Conservation (phyloP, 1,140 invertebrate genomes). For the Drosophila triauraria region DNA sequence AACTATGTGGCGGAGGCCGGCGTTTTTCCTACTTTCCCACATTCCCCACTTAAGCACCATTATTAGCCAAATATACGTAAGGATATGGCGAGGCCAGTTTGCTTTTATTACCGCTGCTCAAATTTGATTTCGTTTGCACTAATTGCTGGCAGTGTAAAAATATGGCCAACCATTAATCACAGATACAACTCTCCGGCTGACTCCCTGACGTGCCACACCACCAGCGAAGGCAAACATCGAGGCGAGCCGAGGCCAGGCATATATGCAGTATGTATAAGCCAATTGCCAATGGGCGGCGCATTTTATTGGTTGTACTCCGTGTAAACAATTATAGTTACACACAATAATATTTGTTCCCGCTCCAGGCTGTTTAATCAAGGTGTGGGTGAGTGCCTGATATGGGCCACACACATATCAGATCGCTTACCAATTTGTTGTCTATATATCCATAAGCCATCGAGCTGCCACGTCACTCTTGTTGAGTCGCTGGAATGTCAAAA, state of each 20-base stretch:
- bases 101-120: slow-evolving; percentile 52
- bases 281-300: slow-evolving; percentile 9
- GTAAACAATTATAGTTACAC: slow-evolving; percentile 73
- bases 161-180: slow-evolving; percentile 72
- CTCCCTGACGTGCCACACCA: slow-evolving; percentile 27
- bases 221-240: neutral
- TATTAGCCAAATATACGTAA: slow-evolving; percentile 67
- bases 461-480: slow-evolving; percentile 4
- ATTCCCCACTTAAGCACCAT: slow-evolving; percentile 66
- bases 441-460: slow-evolving; percentile 7
- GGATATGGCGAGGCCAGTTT: slow-evolving; percentile 26
- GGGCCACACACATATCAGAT: slow-evolving; percentile 14
- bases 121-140: slow-evolving; percentile 76
- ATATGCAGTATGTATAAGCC: slow-evolving; percentile 2
- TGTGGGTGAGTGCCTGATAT: slow-evolving; percentile 14
- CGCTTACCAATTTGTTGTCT: slow-evolving; percentile 27
- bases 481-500: slow-evolving; percentile 10
- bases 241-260: neutral
- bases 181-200: slow-evolving; percentile 37
- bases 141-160: slow-evolving; percentile 74
- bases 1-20: slow-evolving; percentile 54
- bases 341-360: slow-evolving; percentile 60
- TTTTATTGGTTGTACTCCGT: slow-evolving; percentile 68
- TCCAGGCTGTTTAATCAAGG: slow-evolving; percentile 24
- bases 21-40: neutral